Base-by-base conservation (phyloP, 2,888 invertebrate species). In the Drosophila flavopinicola region DNA sequence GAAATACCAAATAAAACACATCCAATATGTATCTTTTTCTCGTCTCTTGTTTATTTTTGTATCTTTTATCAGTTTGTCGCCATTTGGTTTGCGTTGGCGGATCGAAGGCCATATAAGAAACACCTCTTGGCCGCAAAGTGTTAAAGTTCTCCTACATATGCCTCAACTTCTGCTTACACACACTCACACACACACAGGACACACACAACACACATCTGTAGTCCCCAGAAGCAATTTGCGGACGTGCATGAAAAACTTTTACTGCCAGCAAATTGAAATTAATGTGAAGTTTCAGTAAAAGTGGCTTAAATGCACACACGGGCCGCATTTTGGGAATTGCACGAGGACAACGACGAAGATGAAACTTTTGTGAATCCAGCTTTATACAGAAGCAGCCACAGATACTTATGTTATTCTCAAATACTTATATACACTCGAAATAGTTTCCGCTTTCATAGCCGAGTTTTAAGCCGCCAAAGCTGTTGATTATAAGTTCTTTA, bases 231-330 rank as follows among this genome's bases (percentile, higher is more conserved):
- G 86, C 87, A 82, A 88, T 86, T 86, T 88, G 87, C 85, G 87
- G 87, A 88, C 86, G 87, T 86, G 87, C 78, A 88, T 78, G 80
- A 71, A 85, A 88, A 86, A 86, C 83, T 86, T 86, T 79, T 77
- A 87, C 86, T 78, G 78, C 68, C 75, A 87, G 84, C 85, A 88
- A 88, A 88, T 88, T 88, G 88, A 88, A 88, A 88, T 88, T 88
- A 88, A 88, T 88, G 88, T 84, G 84, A 87, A 88, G 84, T 85
- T 88, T 74, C 78, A 86, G 79, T 72, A 77, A 88, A 88, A 87
- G 85, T 88, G 88, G 84, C 88, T 87, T 85, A 87, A 85, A 80
- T 84, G 88, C 86, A 84, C 88, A 78, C 88, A 88, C 84, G 88
- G 88, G 88, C 79, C 88, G 84, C 87, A 88, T 88, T 88, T 85